Evolutionary conservation across 1,140 invertebrate genomes (phyloP).

Genomic region (Helicoverpa zea): DNA sequence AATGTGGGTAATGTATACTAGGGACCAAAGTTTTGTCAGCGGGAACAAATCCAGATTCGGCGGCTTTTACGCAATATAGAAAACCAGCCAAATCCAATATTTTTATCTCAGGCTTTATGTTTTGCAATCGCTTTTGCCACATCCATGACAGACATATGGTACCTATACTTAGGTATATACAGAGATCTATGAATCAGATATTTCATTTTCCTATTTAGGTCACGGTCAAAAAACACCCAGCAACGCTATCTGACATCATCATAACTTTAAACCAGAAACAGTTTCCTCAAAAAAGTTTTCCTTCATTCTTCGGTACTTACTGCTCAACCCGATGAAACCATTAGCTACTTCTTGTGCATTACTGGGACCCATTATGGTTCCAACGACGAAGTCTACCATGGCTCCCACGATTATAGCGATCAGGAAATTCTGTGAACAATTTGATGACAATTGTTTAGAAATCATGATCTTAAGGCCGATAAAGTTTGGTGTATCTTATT

Average conservation of each 20-base stretch:
- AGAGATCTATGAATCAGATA: background rate
- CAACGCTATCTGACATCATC: background rate
- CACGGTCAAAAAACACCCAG: background rate
- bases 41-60: too few relatives aligned
- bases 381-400: slow-evolving; percentile 96
- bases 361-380: slow-evolving; percentile 93
- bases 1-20: too few relatives aligned
- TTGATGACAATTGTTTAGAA: slow-evolving; percentile 33
- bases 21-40: too few relatives aligned
- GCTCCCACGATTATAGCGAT: slow-evolving; percentile 96
- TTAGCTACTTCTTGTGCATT: slow-evolving; percentile 87
- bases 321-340: slow-evolving; percentile 95
- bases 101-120: too few relatives aligned
- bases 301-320: slow-evolving; percentile 86
- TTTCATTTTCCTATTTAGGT: background rate
- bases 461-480: background rate
- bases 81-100: too few relatives aligned
- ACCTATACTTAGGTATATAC: too few relatives aligned
- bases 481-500: background rate
- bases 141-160: too few relatives aligned
- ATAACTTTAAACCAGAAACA: background rate
- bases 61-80: too few relatives aligned
- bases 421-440: slow-evolving; percentile 91
- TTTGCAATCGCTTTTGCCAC: too few relatives aligned
- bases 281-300: background rate